Evolutionary conservation across 2,888 invertebrate species (phyloP), one percentile per base, ranked within the genome.

Genomic region (Epirrita christyi): DNA sequence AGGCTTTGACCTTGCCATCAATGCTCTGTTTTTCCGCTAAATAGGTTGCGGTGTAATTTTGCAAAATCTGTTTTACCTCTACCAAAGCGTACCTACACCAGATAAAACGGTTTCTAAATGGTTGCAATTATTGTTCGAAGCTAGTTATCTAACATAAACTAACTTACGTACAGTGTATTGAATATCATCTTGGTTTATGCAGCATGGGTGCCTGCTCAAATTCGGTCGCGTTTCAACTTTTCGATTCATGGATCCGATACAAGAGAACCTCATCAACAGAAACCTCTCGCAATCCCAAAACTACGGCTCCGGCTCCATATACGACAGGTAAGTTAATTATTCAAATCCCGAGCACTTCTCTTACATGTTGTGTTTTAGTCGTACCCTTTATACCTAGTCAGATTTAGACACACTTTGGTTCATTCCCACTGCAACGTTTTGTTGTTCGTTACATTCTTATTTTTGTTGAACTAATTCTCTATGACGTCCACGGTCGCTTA

Each of bases 141-240:
- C n/a, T n/a, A n/a, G n/a, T n/a, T n/a, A n/a, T n/a, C n/a, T n/a
- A n/a, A n/a, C n/a, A n/a, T n/a, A n/a, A n/a, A n/a, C n/a, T n/a
- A n/a, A n/a, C n/a, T n/a, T n/a, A n/a, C n/a, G n/a, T 29, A 29
- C 1, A 29, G 29, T 8, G 29, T 32, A 32, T 32, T 7, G 2
- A 32, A 32, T 2, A 9, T 6, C 3, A n/a, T n/a, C 21, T n/a
- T 21, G 15, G 38, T 63, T 63, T 52, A 57, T 57, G 14, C 92
- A 96, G 94, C 96, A 97, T 88, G 97, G 97, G 62, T 95, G 96
- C 71, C 93, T 97, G 65, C 94, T 97, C 57, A 97, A 96, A 92
- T 97, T 97, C 84, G 97, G 97, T 47, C 94, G 97, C 68, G 96
- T 96, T 73, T 96, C 97, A 73, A 96, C 96, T 38, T 97, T 96